Evolutionary conservation across 2,888 invertebrate genomes (phyloP).

Genomic region (Geophilus truncorum): DNA sequence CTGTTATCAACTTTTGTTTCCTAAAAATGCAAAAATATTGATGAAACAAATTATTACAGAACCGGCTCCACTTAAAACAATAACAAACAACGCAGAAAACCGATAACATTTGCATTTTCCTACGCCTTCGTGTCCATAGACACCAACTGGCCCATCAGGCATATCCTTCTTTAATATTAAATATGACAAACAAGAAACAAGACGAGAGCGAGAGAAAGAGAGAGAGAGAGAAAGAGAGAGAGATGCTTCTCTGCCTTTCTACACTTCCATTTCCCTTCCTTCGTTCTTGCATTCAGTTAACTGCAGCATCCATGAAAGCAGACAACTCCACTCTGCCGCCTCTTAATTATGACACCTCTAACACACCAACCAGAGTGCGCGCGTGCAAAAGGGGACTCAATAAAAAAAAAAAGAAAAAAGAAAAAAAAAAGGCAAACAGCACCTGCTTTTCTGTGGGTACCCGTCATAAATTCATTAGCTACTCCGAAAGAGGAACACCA

Average conservation of each 20-base stretch:
- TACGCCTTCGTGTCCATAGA: neutral
- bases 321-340: slow-evolving; percentile 1
- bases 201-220: neutral
- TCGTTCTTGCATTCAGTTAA: neutral
- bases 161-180: neutral
- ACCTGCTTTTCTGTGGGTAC: slow-evolving; percentile 20
- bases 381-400: slow-evolving; percentile 16
- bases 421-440: neutral
- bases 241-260: neutral
- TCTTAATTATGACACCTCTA: slow-evolving; percentile 20
- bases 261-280: neutral
- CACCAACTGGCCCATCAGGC: neutral
- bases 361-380: slow-evolving; percentile 7
- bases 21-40: neutral
- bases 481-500: slow-evolving; percentile 3
- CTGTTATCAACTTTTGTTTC: neutral
- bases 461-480: slow-evolving; percentile 16
- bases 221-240: neutral
- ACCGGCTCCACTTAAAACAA: neutral
- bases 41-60: neutral
- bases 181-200: neutral
- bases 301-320: slow-evolving; percentile 8
- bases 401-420: neutral
- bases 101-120: neutral
- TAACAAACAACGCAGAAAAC: neutral